phyloP scores from a whole-genome alignment of 2,888 invertebrate species.

The Epistrophella euchroma region DNA sequence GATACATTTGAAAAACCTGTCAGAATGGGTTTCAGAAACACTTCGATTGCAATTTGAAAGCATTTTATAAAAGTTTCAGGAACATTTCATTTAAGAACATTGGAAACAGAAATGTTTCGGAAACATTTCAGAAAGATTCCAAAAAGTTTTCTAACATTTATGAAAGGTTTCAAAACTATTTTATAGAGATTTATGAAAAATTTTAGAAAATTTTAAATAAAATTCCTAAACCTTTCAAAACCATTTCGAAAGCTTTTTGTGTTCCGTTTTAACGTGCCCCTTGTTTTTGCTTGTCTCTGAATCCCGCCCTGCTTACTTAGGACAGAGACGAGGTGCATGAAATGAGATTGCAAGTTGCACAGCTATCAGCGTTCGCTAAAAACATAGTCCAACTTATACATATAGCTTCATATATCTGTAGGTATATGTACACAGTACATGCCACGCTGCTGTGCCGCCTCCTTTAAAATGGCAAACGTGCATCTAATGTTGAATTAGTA shows the following conservation, averaged over 20 bases:
- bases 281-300: not conserved
- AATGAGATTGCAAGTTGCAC: constrained; percentile 47
- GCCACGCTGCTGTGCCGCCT: constrained; percentile 22
- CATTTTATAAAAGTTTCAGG: not conserved
- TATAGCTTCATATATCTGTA: not conserved
- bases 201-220: too few relatives aligned
- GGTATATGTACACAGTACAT: not conserved
- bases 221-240: not conserved
- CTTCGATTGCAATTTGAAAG: not conserved
- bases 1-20: not conserved
- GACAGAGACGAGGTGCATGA: constrained; percentile 25
- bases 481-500: constrained; percentile 66
- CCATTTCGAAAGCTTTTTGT: not conserved
- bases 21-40: not conserved
- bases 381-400: constrained; percentile 5
- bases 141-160: too few relatives aligned
- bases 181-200: too few relatives aligned
- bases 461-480: constrained; percentile 73
- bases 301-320: not conserved
- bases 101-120: not conserved
- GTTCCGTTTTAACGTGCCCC: not conserved
- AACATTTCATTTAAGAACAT: not conserved
- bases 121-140: too few relatives aligned
- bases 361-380: not conserved
- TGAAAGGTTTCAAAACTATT: too few relatives aligned